Evolutionary conservation across 2,888 invertebrate species (phyloP), one percentile per base, ranked within the genome.

Genomic region (Torymus aiolomorphi): DNA sequence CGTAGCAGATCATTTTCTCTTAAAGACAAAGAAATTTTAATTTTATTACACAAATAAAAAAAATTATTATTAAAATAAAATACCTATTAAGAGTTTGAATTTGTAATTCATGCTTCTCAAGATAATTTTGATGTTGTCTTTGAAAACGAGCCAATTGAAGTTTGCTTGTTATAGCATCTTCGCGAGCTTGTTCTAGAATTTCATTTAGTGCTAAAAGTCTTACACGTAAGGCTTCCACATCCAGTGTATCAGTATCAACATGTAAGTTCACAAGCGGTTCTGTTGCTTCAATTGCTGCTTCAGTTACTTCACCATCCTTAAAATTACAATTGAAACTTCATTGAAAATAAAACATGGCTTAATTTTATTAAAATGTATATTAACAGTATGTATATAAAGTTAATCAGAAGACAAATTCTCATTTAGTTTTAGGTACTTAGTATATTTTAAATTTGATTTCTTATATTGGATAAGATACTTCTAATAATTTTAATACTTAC

Each of bases 1-100:
- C 96, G 95, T 84, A 97, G 91, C 83, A 95, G 91, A 82, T 95
- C 95, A 91, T 97, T 97, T 91, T 97, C 97, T 87, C 96, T 95
- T 16, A 42, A 75, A 49, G 20, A 42, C 42, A 10, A 42, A 42
- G 8, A 42, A 42, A 42, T 8, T 5, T 42, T 52, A 3, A 24
- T 74, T 4, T 18, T 31, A 14, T 51, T 42, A 42, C 42, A 5
- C 1, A 42, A 42, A 42, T 42, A 42, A 42, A 42, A 49, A 63
- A 31, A n/a, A 70, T 51, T 56, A 1, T 56, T 54, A 20, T 18
- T 49, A 66, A 42, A 51, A 1, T 42, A 42, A 42, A 42, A 42
- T 85, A 94, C 94, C 94, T 94, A 90, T 93, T 94, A 71, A 95
- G 88, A 84, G 94, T 92, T 86, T 93, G 92, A 69, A 94, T 89